A percentile compares a stretch with the other conserved stretches of the same genome.
phyloP scores from a whole-genome alignment of 2,113 vertebrate genomes.

The Ptyas mucosa region DNA sequence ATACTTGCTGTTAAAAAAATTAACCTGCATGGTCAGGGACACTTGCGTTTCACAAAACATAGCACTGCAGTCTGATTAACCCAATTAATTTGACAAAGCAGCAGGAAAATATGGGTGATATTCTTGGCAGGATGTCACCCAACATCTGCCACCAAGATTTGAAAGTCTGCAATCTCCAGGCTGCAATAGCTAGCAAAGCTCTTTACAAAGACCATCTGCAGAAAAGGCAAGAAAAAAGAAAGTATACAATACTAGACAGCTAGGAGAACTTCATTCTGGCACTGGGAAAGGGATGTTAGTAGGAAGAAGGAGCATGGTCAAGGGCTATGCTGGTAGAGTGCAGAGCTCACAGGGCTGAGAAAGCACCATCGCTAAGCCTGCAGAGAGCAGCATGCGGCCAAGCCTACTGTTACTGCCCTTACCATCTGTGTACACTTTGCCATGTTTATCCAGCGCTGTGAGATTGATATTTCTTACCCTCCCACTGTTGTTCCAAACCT shows the following conservation, averaged over 20 bases:
- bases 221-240: neutral
- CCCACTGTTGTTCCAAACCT: conserved; percentile 88
- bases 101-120: neutral
- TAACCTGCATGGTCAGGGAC: neutral
- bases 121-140: neutral
- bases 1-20: neutral
- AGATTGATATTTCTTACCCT: conserved; percentile 86
- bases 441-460: conserved; percentile 84
- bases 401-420: conserved; percentile 29
- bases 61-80: neutral
- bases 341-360: neutral
- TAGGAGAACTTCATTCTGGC: neutral
- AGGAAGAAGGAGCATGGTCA: neutral
- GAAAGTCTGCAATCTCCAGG: neutral
- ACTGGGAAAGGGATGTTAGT: neutral
- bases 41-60: neutral
- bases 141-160: neutral
- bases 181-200: neutral
- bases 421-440: conserved; percentile 87
- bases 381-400: neutral
- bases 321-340: neutral
- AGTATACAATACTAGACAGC: neutral
- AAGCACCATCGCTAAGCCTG: neutral
- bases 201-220: neutral
- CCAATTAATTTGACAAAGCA: neutral